Evolutionary conservation across 2,888 invertebrate species (phyloP).

Genomic region (Dasypogon diadema): DNA sequence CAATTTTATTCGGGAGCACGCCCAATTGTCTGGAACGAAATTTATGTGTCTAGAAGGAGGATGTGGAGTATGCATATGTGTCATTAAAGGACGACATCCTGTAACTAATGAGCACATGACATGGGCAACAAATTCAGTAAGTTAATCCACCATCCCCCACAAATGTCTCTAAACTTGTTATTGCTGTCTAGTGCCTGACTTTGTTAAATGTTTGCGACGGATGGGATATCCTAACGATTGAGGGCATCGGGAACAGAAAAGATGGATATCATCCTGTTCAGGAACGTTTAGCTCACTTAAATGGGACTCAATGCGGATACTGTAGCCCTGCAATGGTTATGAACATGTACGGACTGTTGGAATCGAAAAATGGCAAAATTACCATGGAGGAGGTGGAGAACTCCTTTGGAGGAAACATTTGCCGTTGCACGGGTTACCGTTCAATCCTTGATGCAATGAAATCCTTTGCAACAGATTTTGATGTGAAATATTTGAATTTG

Average conservation of each 20-base stretch:
- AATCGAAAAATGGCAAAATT: conserved; percentile 66
- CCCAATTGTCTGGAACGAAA: conserved; percentile 74
- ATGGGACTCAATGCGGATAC: conserved; percentile 77
- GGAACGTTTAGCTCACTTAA: conserved; percentile 71
- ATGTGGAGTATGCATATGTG: conserved; percentile 74
- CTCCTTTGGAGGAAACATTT: conserved; percentile 76
- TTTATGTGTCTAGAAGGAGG: conserved; percentile 78
- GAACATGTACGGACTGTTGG: conserved; percentile 74
- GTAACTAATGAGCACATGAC: conserved; percentile 69
- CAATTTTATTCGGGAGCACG: conserved; percentile 72
- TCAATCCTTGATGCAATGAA: conserved; percentile 73
- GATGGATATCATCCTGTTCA: conserved; percentile 76
- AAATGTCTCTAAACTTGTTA: background rate
- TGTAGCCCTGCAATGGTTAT: conserved; percentile 83
- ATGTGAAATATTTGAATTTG: conserved; percentile 59
- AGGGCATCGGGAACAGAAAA: conserved; percentile 75
- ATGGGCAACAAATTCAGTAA: conserved; percentile 74
- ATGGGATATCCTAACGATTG: conserved; percentile 77
- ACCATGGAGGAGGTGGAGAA: conserved; percentile 74
- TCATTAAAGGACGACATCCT: conserved; percentile 64
- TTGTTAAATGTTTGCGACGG: conserved; percentile 73
- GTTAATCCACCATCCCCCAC: no score
- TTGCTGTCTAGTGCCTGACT: conserved; percentile 72
- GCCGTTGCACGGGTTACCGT: conserved; percentile 76
- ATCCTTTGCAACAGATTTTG: conserved; percentile 69